phyloP scores from a whole-genome alignment of 2,797 vertebrate genomes.

The Yasuhikotakia modesta region DNA sequence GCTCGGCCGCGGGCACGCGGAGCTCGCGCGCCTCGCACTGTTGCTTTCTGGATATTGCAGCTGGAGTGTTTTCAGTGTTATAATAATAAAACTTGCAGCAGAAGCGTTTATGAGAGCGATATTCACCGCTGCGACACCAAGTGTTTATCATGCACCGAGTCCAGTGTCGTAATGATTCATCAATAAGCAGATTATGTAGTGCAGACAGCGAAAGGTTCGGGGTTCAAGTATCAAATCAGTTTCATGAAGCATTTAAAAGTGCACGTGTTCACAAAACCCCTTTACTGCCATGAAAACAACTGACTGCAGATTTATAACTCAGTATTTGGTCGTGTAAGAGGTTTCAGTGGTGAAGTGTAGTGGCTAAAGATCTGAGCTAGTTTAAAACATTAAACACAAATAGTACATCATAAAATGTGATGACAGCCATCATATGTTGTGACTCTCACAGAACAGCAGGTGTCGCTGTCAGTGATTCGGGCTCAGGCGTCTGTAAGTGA shows the following conservation, averaged over 20 bases:
- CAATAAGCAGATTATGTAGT: not conserved
- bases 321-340: not conserved
- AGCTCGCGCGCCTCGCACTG: conserved; percentile 64
- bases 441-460: conserved; percentile 70
- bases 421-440: no score
- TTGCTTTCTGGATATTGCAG: conserved; percentile 57
- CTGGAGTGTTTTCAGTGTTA: not conserved
- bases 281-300: not conserved
- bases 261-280: not conserved
- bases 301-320: not conserved
- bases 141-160: not conserved
- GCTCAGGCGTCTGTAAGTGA: no score
- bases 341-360: not conserved
- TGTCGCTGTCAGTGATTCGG: conserved; percentile 77
- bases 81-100: not conserved
- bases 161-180: not conserved
- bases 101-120: not conserved
- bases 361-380: no score
- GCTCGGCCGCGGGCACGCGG: conserved; percentile 57
- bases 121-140: not conserved
- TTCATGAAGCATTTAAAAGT: not conserved
- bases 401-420: not conserved
- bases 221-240: conserved; percentile 58
- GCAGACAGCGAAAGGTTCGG: not conserved
- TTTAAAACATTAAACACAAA: not conserved